Conservation (phyloP, 2,888 invertebrate genomes). For the Ditula angustiorana region DNA sequence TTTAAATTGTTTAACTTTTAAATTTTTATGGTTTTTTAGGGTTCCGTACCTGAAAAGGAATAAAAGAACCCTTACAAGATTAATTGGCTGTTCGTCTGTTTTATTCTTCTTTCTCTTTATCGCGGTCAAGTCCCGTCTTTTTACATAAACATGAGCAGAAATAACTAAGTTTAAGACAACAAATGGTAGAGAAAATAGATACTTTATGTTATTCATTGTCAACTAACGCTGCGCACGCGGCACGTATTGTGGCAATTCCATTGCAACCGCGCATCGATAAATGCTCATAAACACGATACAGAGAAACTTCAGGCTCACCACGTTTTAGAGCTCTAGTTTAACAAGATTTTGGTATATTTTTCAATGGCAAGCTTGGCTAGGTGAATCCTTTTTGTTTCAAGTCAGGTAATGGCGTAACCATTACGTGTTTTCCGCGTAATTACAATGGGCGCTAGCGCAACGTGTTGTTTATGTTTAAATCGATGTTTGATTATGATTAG, state of each 20-base stretch:
- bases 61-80: too few species aligned
- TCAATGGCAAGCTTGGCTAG: conserved; percentile 9
- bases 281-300: conserved; percentile 32
- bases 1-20: too few species aligned
- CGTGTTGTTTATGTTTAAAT: conserved; percentile 14
- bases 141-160: not conserved
- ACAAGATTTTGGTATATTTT: conserved; percentile 11
- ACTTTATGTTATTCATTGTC: conserved; percentile 56
- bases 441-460: conserved; percentile 16
- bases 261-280: conserved; percentile 61
- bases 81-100: too few species aligned
- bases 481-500: conserved; percentile 17
- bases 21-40: too few species aligned
- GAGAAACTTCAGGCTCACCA: not conserved
- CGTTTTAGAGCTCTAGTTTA: not conserved
- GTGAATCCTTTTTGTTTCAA: conserved; percentile 26
- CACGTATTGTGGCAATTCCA: conserved; percentile 60
- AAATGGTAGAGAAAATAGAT: conserved; percentile 38
- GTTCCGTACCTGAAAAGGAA: too few species aligned
- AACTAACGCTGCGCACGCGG: conserved; percentile 50
- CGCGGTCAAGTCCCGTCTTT: too few species aligned
- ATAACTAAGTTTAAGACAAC: not conserved
- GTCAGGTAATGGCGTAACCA: conserved; percentile 30
- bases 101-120: too few species aligned
- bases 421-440: conserved; percentile 35